phyloP scores from a whole-genome alignment of 2,113 vertebrate species.

The Microtus oregoni region DNA sequence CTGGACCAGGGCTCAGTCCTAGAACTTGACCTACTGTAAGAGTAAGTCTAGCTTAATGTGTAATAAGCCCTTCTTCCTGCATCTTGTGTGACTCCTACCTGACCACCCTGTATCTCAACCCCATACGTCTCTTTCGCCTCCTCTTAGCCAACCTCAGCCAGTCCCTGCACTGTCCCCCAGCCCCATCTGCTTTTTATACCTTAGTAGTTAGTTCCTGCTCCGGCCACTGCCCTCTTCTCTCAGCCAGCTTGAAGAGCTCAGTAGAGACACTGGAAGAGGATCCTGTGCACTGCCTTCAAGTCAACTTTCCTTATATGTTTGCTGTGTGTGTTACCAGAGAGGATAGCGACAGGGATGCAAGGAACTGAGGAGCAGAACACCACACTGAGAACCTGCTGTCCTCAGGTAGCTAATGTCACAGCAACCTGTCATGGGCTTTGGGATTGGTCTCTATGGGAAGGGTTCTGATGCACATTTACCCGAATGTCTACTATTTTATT shows the following conservation, averaged over 20 bases:
- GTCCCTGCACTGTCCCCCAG: not conserved
- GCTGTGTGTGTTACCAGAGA: not conserved
- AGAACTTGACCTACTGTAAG: not conserved
- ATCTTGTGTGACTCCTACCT: not conserved
- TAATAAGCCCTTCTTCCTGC: not conserved
- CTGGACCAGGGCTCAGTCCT: not conserved
- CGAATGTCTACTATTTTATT: not conserved
- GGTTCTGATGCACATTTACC: not conserved
- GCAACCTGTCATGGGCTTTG: not conserved
- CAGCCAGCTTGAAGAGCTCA: not conserved
- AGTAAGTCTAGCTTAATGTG: not conserved
- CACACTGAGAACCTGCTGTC: rapidly evolving
- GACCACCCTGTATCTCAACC: not conserved
- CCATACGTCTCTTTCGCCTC: not conserved
- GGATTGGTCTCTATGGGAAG: not conserved
- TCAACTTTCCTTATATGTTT: not conserved
- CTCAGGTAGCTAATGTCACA: not conserved
- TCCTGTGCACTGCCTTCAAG: not conserved
- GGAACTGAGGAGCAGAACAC: not conserved
- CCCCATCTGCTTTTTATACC: not conserved
- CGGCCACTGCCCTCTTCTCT: not conserved
- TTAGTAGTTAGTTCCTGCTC: not conserved
- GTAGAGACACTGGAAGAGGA: not conserved
- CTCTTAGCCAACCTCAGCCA: not conserved
- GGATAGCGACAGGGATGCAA: not conserved